Evolutionary conservation across 2,888 invertebrate species (phyloP).

Genomic region (Lepidonotus clava): DNA sequence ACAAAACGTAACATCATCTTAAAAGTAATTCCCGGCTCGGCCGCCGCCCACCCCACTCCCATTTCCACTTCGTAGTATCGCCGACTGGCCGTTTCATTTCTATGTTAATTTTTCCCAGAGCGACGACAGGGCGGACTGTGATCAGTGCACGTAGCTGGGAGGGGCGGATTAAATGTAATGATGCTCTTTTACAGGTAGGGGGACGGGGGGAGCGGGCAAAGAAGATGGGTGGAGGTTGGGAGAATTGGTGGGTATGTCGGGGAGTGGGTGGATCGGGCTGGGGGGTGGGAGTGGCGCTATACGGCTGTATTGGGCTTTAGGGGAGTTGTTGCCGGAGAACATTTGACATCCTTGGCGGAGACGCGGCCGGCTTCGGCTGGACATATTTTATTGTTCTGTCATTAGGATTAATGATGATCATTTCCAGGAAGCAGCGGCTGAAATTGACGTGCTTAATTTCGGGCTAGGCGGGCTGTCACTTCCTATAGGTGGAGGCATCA

Average conservation of each 20-base stretch:
- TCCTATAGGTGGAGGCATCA: constrained; percentile 43
- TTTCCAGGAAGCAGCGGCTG: constrained; percentile 51
- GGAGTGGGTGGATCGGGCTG: not conserved
- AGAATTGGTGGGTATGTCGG: not conserved
- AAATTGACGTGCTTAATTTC: constrained; percentile 53
- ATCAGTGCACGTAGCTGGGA: not conserved
- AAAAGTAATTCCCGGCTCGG: not conserved
- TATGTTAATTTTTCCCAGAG: constrained; percentile 37
- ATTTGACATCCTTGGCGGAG: constrained; percentile 16
- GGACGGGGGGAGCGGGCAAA: not conserved
- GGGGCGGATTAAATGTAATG: constrained; percentile 20
- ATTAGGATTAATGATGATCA: constrained; percentile 54
- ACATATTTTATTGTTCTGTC: constrained; percentile 53
- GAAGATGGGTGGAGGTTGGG: not conserved
- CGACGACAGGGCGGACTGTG: not conserved
- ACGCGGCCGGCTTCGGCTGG: constrained; percentile 3
- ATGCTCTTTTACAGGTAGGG: not conserved
- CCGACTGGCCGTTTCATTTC: constrained; percentile 31
- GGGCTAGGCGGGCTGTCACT: constrained; percentile 17
- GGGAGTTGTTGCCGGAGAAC: not conserved
- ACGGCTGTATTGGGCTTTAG: not conserved
- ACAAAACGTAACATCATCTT: constrained; percentile 44
- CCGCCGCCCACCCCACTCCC: not conserved
- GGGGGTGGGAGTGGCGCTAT: not conserved
- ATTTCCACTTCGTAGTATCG: not conserved